A percentile compares a stretch with the other conserved stretches of the same genome.
These are phyloP conservation scores for Macrosteles quadrilineatus DNA, from an alignment of 1,140 invertebrate species.

Conservation along the genomic window DNA sequence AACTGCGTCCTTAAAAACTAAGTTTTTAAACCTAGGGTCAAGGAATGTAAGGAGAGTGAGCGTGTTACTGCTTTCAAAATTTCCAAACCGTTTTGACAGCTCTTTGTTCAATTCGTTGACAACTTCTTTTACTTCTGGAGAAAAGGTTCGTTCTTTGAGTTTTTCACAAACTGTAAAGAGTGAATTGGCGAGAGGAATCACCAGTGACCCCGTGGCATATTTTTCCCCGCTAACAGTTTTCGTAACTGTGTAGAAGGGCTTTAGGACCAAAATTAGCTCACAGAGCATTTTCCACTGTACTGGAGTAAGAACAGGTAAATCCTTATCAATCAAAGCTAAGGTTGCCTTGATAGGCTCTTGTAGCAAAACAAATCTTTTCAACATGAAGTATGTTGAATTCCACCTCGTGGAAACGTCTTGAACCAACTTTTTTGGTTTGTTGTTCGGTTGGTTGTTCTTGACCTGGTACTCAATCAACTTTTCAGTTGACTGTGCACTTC, in stretches of 20 bases:
- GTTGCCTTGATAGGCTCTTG: neutral
- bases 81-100: neutral
- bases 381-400: slow-evolving; percentile 18
- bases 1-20: neutral
- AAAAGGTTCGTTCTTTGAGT: neutral
- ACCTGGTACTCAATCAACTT: slow-evolving; percentile 10
- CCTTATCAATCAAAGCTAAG: slow-evolving; percentile 9
- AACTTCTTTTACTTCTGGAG: neutral
- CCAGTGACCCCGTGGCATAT: neutral
- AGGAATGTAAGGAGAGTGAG: neutral
- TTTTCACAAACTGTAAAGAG: neutral
- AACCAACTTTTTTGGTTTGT: slow-evolving; percentile 4
- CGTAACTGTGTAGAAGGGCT: slow-evolving; percentile 10
- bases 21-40: slow-evolving; percentile 3
- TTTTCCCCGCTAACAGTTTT: neutral
- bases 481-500: slow-evolving; percentile 8
- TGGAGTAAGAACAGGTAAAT: slow-evolving; percentile 1
- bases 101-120: neutral
- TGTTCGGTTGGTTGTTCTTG: neutral
- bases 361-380: neutral
- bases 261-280: slow-evolving; percentile 2
- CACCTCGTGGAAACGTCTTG: slow-evolving; percentile 7
- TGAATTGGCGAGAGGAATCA: neutral
- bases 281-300: slow-evolving; percentile 1
- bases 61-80: neutral